Conservation (phyloP, 1,140 invertebrate species). For the Asobara japonica region DNA sequence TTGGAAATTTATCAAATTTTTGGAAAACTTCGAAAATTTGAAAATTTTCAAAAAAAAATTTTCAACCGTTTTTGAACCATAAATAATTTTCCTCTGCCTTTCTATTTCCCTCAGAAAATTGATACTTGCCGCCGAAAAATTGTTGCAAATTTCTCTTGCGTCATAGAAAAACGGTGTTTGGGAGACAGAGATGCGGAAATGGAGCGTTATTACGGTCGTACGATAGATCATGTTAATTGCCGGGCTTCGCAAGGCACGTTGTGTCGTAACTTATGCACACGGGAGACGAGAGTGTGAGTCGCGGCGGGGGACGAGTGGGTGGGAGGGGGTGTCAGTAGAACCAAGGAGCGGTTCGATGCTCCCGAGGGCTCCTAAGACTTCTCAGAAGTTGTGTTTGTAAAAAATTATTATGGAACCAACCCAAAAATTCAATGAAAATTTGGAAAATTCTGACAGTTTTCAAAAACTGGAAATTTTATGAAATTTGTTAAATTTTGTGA, state of each 20-base stretch:
- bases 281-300: constrained; percentile 20
- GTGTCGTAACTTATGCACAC: constrained; percentile 54
- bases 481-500: background rate
- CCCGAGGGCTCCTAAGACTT: background rate
- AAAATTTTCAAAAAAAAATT: too few species aligned
- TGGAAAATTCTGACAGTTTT: background rate
- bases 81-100: too few species aligned
- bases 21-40: too few species aligned
- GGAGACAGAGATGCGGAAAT: constrained; percentile 39
- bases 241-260: constrained; percentile 53
- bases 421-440: background rate
- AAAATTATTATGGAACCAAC: too few species aligned
- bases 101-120: too few species aligned
- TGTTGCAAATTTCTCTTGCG: too few species aligned
- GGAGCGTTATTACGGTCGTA: constrained; percentile 58
- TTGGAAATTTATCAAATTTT: too few species aligned
- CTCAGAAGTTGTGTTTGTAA: background rate
- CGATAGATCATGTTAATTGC: constrained; percentile 63
- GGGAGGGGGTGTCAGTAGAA: background rate
- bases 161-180: background rate
- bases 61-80: too few species aligned
- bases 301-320: background rate
- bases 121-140: too few species aligned
- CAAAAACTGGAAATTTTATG: background rate
- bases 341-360: background rate